A percentile compares a stretch with the other conserved stretches of the same genome.
phyloP scores from a whole-genome alignment of 2,113 vertebrate species.

The Psophia crepitans region DNA sequence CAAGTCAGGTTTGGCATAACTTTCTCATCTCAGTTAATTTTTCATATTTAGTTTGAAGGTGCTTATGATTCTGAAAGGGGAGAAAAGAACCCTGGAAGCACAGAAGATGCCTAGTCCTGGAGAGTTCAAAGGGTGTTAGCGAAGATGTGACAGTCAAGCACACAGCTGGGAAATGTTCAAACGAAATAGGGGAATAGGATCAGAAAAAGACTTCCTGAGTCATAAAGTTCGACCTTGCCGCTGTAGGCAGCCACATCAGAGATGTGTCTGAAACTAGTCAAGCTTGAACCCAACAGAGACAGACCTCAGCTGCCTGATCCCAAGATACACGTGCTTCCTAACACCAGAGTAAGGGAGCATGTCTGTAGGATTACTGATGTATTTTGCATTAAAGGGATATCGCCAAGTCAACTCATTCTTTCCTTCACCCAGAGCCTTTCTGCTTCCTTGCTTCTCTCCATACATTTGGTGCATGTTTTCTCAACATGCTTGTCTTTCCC shows the following conservation, averaged over 20 bases:
- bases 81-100: background rate
- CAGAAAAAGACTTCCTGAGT: background rate
- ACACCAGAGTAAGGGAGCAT: background rate
- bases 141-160: background rate
- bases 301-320: background rate
- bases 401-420: no score
- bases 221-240: rapidly evolving
- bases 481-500: rapidly evolving
- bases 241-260: background rate
- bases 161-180: background rate
- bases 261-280: background rate
- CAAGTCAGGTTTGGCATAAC: background rate
- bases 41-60: background rate
- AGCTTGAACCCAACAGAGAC: background rate
- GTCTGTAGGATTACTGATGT: background rate
- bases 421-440: background rate
- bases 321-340: background rate
- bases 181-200: background rate
- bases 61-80: background rate
- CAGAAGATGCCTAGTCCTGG: background rate
- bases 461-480: rapidly evolving
- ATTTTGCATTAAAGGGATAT: background rate
- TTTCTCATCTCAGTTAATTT: background rate
- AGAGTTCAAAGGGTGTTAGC: background rate
- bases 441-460: background rate